A percentile compares a stretch with the other conserved stretches of the same genome.
Evolutionary conservation across 2,888 invertebrate species (phyloP).

Genomic region (Caenorhabditis japonica): DNA sequence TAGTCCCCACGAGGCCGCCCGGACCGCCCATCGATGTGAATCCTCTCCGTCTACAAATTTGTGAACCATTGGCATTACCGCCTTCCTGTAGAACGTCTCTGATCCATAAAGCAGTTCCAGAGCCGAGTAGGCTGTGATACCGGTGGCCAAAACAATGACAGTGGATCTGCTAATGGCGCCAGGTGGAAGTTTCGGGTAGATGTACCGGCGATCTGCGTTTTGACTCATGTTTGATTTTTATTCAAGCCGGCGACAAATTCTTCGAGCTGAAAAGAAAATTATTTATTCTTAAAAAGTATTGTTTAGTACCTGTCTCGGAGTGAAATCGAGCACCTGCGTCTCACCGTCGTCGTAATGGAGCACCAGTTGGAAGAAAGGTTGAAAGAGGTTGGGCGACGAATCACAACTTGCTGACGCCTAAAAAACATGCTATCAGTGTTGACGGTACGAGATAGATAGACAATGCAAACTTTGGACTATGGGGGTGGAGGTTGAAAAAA

Average conservation of each 20-base stretch:
- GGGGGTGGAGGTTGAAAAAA: too few relatives aligned
- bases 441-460: background rate
- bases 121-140: conserved; percentile 56
- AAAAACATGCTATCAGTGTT: conserved; percentile 1
- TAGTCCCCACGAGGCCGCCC: conserved; percentile 69
- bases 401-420: conserved; percentile 45
- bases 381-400: conserved; percentile 33
- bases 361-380: conserved; percentile 49
- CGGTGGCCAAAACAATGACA: conserved; percentile 49
- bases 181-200: conserved; percentile 62
- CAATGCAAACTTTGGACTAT: conserved; percentile 2
- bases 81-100: conserved; percentile 71
- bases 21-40: conserved; percentile 69
- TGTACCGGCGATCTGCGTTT: conserved; percentile 31
- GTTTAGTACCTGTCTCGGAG: conserved; percentile 46
- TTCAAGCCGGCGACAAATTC: conserved; percentile 22
- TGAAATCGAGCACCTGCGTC: conserved; percentile 57
- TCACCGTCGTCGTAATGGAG: conserved; percentile 54
- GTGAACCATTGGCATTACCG: conserved; percentile 73
- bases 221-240: conserved; percentile 30
- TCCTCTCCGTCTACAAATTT: conserved; percentile 70
- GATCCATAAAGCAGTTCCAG: conserved; percentile 66
- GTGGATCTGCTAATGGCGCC: conserved; percentile 63
- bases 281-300: background rate
- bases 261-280: conserved; percentile 26